Conservation (phyloP, 2,888 invertebrate species). For the Oxyteleia sp. region DNA sequence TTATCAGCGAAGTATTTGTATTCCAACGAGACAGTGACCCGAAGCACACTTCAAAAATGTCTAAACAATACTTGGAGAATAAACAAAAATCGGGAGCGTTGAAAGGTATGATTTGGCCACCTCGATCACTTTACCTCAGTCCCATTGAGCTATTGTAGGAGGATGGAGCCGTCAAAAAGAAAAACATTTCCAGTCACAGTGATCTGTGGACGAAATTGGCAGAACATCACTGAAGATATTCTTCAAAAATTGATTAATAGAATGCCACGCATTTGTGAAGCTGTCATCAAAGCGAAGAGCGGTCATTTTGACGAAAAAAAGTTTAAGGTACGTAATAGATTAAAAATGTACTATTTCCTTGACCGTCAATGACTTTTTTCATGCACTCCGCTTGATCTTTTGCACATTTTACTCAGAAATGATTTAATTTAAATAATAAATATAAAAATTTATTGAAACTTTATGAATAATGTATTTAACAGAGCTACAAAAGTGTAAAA, state of each 20-base stretch:
- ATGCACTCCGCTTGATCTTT: neutral
- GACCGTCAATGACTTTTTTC: neutral
- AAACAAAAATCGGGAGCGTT: conserved; percentile 29
- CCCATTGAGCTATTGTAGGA: conserved; percentile 44
- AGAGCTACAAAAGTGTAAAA: no score
- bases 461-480: neutral
- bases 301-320: no score
- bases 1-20: conserved; percentile 62
- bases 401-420: neutral
- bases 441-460: neutral
- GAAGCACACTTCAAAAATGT: conserved; percentile 62
- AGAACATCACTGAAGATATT: no score
- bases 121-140: conserved; percentile 39
- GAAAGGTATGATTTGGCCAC: conserved; percentile 33
- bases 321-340: neutral
- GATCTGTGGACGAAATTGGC: conserved; percentile 78
- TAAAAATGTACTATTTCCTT: no score
- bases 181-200: neutral
- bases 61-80: conserved; percentile 57
- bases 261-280: no score
- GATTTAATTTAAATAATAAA: neutral
- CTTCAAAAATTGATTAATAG: no score
- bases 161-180: conserved; percentile 8
- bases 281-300: no score
- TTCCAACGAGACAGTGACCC: conserved; percentile 74